Evolutionary conservation across 2,113 vertebrate genomes (phyloP).

Genomic region (Elephantulus edwardii): DNA sequence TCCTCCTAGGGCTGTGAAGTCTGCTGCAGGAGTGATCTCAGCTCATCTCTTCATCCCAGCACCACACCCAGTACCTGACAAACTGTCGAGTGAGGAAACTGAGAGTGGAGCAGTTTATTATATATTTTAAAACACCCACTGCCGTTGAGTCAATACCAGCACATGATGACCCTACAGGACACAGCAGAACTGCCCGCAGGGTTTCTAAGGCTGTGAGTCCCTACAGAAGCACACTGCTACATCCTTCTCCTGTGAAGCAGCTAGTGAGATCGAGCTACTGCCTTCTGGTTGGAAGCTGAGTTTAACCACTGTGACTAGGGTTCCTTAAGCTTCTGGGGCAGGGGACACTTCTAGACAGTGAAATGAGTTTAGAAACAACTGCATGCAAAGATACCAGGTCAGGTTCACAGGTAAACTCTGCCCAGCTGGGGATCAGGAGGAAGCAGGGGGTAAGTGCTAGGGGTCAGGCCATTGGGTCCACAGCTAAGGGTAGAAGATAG

Average conservation of each 20-base stretch:
- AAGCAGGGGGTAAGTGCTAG: neutral
- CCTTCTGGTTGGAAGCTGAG: too few relatives aligned
- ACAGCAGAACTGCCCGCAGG: too few relatives aligned
- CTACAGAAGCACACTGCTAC: too few relatives aligned
- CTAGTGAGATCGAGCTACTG: too few relatives aligned
- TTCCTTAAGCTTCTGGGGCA: too few relatives aligned
- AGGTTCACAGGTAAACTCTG: neutral
- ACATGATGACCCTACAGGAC: too few relatives aligned
- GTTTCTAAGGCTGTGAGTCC: too few relatives aligned
- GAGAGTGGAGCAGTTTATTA: neutral
- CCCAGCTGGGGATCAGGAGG: neutral
- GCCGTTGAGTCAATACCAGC: too few relatives aligned
- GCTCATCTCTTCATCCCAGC: neutral
- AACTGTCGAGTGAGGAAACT: neutral
- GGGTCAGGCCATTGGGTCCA: neutral
- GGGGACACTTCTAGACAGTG: neutral
- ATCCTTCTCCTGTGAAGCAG: too few relatives aligned
- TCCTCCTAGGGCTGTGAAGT: neutral
- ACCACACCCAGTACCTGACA: neutral
- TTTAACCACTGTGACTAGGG: too few relatives aligned
- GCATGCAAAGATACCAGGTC: neutral
- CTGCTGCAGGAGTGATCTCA: neutral
- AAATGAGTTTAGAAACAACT: neutral
- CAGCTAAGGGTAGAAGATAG: neutral
- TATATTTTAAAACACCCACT: neutral